phyloP scores from a whole-genome alignment of 2,113 vertebrate species.

The Gymnogyps californianus region DNA sequence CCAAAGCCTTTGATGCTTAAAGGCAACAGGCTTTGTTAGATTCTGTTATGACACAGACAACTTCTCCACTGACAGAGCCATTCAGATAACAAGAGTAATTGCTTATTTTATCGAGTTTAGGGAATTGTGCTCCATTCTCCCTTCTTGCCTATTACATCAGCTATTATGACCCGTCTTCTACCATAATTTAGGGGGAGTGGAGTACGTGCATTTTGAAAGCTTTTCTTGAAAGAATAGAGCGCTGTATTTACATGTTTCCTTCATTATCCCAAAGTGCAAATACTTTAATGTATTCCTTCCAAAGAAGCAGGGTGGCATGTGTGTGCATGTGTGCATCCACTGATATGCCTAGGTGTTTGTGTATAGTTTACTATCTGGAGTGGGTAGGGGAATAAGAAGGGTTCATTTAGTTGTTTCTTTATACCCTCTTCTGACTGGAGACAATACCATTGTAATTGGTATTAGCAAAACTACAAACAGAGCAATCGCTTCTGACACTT shows the following conservation, averaged over 20 bases:
- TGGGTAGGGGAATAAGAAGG: neutral
- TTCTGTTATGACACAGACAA: constrained; percentile 64
- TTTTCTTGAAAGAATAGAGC: constrained; percentile 56
- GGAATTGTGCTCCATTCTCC: constrained; percentile 63
- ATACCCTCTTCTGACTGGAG: neutral
- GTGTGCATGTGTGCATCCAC: neutral
- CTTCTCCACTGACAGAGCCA: constrained; percentile 53
- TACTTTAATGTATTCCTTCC: constrained; percentile 28
- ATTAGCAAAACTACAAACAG: constrained; percentile 32
- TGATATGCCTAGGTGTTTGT: neutral
- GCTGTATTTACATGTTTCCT: constrained; percentile 48
- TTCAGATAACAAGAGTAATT: constrained; percentile 74
- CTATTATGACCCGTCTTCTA: constrained; percentile 66
- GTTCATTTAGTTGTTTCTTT: neutral
- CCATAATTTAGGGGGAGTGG: constrained; percentile 68
- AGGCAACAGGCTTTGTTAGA: constrained; percentile 71
- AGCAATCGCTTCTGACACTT: constrained; percentile 66
- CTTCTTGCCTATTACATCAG: constrained; percentile 74
- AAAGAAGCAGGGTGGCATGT: neutral
- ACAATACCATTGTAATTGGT: neutral
- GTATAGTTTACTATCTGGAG: neutral
- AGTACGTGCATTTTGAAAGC: constrained; percentile 60
- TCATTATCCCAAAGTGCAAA: constrained; percentile 45
- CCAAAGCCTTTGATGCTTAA: constrained; percentile 65
- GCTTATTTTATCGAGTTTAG: constrained; percentile 76